Conservation (phyloP, 2,888 invertebrate species). For the Operophtera brumata region DNA sequence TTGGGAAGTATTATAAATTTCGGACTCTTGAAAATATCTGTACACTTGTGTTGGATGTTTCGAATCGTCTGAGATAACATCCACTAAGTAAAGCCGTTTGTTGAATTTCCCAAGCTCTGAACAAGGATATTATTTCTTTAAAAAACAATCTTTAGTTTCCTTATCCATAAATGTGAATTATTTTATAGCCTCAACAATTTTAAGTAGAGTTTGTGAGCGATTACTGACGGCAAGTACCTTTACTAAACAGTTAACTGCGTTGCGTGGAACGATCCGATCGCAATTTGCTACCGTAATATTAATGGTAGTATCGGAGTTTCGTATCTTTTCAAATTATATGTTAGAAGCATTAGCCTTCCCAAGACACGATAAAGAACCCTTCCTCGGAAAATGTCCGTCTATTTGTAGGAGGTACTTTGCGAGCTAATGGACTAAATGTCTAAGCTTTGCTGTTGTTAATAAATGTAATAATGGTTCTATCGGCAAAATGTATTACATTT, state of each 20-base stretch:
- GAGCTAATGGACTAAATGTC: background rate
- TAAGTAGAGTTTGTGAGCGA: background rate
- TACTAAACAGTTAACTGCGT: constrained; percentile 34
- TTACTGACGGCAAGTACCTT: constrained; percentile 17
- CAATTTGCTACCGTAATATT: constrained; percentile 44
- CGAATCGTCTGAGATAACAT: too few relatives aligned
- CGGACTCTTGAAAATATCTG: too few relatives aligned
- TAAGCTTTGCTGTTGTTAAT: background rate
- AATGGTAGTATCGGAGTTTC: constrained; percentile 26
- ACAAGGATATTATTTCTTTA: too few relatives aligned
- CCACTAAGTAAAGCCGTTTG: too few relatives aligned
- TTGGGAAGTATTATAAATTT: background rate
- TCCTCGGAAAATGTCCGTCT: background rate
- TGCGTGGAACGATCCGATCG: constrained; percentile 32
- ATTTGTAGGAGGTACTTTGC: background rate
- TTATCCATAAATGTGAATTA: background rate
- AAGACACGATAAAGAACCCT: background rate
- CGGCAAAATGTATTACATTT: background rate
- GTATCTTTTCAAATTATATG: constrained; percentile 19
- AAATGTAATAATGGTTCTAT: background rate
- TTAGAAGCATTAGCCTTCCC: background rate
- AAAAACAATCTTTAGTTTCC: too few relatives aligned
- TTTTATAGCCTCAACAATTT: background rate
- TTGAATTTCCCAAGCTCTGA: too few relatives aligned
- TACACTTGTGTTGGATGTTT: too few relatives aligned